Evolutionary conservation across 53 echinoderm and acorn worm species (phyloP).

Genomic region (Echinarachnius parma): DNA sequence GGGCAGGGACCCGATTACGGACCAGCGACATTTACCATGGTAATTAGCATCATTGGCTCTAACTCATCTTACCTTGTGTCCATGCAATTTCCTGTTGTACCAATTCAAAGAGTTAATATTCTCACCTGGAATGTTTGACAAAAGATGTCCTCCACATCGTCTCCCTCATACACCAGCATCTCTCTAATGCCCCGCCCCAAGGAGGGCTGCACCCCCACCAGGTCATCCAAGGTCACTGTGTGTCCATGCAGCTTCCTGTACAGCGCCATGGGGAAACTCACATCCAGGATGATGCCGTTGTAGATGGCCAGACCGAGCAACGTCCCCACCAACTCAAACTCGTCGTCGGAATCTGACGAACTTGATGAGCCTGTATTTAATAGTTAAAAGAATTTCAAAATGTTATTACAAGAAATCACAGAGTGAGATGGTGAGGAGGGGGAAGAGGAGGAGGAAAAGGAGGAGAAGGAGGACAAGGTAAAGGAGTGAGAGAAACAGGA

Average conservation of each 20-base stretch:
- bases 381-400: no score
- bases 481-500: no score
- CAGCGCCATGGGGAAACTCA: slow-evolving; percentile 80
- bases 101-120: no score
- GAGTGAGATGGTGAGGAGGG: no score
- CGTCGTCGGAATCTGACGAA: slow-evolving; percentile 75
- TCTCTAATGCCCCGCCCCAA: slow-evolving; percentile 67
- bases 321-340: slow-evolving; percentile 95
- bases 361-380: slow-evolving; percentile 73
- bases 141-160: slow-evolving; percentile 80
- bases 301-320: slow-evolving; percentile 97
- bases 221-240: slow-evolving; percentile 59
- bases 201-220: slow-evolving; percentile 77
- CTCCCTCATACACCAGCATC: slow-evolving; percentile 71
- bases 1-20: no score
- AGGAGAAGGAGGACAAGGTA: neutral
- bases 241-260: slow-evolving; percentile 91
- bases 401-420: no score
- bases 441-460: no score
- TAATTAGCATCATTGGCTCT: no score
- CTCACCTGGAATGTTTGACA: slow-evolving; percentile 91
- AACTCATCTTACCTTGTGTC: no score
- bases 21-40: no score
- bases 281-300: slow-evolving; percentile 93
- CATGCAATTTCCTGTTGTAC: no score